Evolutionary conservation across 2,113 vertebrate species (phyloP), one percentile per base, ranked within the genome.

Genomic region (Nannospalax galili): DNA sequence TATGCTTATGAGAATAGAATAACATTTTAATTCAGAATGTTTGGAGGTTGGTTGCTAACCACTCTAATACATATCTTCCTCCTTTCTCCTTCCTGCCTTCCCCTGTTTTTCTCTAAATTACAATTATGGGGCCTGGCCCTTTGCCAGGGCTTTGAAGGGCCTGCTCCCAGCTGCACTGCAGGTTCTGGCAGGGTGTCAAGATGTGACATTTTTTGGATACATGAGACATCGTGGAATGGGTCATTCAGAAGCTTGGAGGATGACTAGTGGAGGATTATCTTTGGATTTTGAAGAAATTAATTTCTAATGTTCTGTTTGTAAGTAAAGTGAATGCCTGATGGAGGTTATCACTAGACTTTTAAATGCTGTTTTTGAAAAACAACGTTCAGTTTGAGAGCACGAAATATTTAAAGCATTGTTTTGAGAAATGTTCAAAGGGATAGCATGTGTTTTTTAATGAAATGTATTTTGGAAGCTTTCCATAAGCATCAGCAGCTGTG

Each of bases 391-490:
- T 75, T 94, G 90, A 91, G 90, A 52, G 48, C 72, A 93, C 93
- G 69, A 86, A 85, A 79, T 94, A 89, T 96, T 96, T 96, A 95
- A 96, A 95, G 72, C 56, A 94, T 94, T 97, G 88, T 97, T 97
- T 97, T 90, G 94, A n/a, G n/a, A 96, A 96, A 94, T 92, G 91
- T 90, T 96, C 74, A 92, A 89, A 97, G 87, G 60, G 86, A 84
- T 95, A 96, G 92, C 91, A 85, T 96, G 92, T 96, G 86, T 84
- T 97, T 96, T 95, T 96, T 97, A 96, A 91, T 96, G 96, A 79
- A 95, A 91, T 91, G 94, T 96, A 69, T 96, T 97, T 97, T 96
- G 96, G 97, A 97, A 94, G 79, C 89, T 95, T 97, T 96, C 96
- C 96, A 96, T 85, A 69, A 95, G 82, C 81, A 85, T 96, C 84